Percentiles rank a stretch among this genome's conserved stretches.
Conservation (phyloP, 2,113 vertebrate species). For the Boleophthalmus pectinirostris region DNA sequence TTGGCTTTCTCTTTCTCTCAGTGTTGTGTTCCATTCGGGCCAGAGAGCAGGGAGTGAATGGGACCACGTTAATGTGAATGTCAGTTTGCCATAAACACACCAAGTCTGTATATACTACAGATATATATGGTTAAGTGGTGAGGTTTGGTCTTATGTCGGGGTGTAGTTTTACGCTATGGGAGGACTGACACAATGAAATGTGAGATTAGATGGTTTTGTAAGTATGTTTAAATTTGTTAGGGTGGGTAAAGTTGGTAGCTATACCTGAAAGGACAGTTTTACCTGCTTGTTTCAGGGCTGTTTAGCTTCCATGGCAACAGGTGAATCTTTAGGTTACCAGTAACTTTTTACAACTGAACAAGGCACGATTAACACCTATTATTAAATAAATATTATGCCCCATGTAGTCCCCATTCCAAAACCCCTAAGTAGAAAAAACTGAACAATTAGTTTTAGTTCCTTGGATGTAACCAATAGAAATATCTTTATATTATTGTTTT, state of each 20-base stretch:
- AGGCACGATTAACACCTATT: neutral
- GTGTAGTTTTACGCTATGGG: conserved; percentile 55
- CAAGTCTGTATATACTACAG: conserved; percentile 58
- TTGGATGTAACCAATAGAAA: neutral
- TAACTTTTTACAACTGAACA: too few relatives aligned
- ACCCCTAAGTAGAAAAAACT: too few relatives aligned
- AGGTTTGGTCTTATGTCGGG: conserved; percentile 45
- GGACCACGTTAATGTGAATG: conserved; percentile 63
- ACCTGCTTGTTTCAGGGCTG: neutral
- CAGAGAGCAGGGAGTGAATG: conserved; percentile 40
- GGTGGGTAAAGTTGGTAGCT: conserved; percentile 7
- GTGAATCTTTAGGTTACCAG: neutral
- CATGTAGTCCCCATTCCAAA: too few relatives aligned
- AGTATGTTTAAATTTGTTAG: conserved; percentile 3
- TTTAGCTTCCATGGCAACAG: too few relatives aligned
- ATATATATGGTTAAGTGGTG: conserved; percentile 48
- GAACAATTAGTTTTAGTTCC: neutral
- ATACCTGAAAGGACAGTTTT: neutral
- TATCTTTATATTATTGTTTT: neutral
- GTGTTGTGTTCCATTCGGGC: conserved; percentile 56
- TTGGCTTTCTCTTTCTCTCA: conserved; percentile 59
- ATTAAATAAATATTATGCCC: too few relatives aligned
- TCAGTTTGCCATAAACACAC: conserved; percentile 73
- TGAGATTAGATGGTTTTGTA: conserved; percentile 14
- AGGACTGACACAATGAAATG: conserved; percentile 49